These are phyloP conservation scores for Nettapus auritus DNA, from an alignment of 2,113 vertebrate genomes.

Conservation along the genomic window DNA sequence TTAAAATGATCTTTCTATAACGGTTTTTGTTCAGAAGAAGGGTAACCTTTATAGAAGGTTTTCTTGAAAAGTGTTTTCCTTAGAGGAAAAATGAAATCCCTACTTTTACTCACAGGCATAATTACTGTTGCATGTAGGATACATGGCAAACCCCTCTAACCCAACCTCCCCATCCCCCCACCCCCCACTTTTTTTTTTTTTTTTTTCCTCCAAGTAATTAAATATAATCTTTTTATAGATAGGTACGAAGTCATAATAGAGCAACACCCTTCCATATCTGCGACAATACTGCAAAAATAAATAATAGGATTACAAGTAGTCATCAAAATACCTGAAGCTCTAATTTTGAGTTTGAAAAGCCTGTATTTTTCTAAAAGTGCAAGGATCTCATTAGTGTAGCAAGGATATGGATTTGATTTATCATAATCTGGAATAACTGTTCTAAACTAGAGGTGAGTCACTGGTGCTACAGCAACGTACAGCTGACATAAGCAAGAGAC, in stretches of 20 bases:
- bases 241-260: neutral
- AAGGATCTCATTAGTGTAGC: neutral
- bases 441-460: neutral
- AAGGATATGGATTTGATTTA: neutral
- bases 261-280: neutral
- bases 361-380: constrained; percentile 6
- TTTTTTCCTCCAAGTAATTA: neutral
- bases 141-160: neutral
- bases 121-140: neutral
- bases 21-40: constrained; percentile 48
- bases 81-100: neutral
- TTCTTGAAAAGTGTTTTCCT: constrained; percentile 30
- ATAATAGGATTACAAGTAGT: neutral
- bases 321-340: neutral
- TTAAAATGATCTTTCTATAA: constrained; percentile 40
- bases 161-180: no score
- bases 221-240: neutral
- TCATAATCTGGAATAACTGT: neutral
- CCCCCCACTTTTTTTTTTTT: neutral
- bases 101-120: constrained; percentile 39
- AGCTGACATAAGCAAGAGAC: neutral
- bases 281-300: neutral
- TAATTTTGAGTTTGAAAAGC: neutral
- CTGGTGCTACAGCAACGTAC: neutral
- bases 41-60: constrained; percentile 5